A percentile compares a stretch with the other conserved stretches of the same genome.
phyloP scores from a whole-genome alignment of 2,888 invertebrate species.

The Synergus umbraculus region DNA sequence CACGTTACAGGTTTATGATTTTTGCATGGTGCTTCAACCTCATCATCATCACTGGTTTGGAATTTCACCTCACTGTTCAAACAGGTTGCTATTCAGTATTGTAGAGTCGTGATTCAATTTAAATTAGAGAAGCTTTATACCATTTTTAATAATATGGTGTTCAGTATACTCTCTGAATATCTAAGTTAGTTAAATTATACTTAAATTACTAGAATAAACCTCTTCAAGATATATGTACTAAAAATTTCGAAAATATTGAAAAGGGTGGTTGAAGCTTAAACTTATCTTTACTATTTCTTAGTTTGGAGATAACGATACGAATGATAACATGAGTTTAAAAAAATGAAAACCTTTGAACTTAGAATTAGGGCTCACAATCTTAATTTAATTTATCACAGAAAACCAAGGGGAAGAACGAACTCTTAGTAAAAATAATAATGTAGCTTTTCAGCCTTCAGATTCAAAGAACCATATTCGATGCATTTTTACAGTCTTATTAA shows the following conservation, averaged over 20 bases:
- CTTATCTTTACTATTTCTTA: background rate
- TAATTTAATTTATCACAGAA: background rate
- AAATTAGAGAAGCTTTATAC: too few species aligned
- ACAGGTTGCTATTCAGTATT: background rate
- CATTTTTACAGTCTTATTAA: background rate
- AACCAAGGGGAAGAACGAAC: background rate
- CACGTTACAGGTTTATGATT: slow-evolving; percentile 53
- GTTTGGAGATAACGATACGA: background rate
- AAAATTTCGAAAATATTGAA: background rate
- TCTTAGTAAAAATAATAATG: background rate
- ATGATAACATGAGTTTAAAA: background rate
- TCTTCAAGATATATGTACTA: too few species aligned
- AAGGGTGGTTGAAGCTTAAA: background rate
- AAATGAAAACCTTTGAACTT: background rate
- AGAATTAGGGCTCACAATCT: background rate
- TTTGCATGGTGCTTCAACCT: slow-evolving; percentile 50
- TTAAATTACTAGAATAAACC: too few species aligned
- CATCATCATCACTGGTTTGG: slow-evolving; percentile 48
- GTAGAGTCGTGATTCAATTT: too few species aligned
- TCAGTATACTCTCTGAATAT: too few species aligned
- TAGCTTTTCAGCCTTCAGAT: background rate
- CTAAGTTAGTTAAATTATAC: too few species aligned
- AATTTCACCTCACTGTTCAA: slow-evolving; percentile 29
- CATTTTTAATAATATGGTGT: too few species aligned
- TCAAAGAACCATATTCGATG: background rate